Conservation (phyloP, 2,888 invertebrate species). For the Sminthurides aquaticus region DNA sequence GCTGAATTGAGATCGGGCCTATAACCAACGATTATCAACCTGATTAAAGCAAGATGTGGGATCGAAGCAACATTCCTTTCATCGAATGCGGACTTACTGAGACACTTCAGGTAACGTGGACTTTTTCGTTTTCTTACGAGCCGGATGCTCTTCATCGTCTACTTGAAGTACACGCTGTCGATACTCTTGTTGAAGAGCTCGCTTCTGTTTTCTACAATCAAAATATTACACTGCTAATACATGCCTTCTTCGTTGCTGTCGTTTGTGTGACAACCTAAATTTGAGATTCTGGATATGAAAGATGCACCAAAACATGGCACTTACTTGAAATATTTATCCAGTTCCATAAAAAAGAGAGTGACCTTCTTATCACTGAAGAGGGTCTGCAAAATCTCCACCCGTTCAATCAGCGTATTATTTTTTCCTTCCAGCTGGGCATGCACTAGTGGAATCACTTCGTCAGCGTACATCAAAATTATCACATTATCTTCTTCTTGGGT, state of each 20-base stretch:
- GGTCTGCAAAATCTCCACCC: slow-evolving; percentile 34
- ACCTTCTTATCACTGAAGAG: slow-evolving; percentile 44
- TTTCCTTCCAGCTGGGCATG: slow-evolving; percentile 17
- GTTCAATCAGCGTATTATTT: slow-evolving; percentile 25
- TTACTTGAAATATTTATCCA: slow-evolving; percentile 51
- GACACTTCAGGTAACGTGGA: slow-evolving; percentile 20
- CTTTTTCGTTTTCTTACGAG: slow-evolving; percentile 23
- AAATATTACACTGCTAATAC: no score
- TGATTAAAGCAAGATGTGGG: no score
- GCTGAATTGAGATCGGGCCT: slow-evolving; percentile 46
- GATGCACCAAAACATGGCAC: slow-evolving; percentile 36
- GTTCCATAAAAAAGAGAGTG: slow-evolving; percentile 50
- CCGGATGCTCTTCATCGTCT: slow-evolving; percentile 21
- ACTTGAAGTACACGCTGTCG: slow-evolving; percentile 35
- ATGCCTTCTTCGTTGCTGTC: no score
- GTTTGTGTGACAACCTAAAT: no score
- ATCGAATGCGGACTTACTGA: slow-evolving; percentile 24
- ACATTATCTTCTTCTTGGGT: slow-evolving; percentile 30
- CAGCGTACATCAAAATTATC: slow-evolving; percentile 26
- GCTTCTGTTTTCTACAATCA: slow-evolving; percentile 40
- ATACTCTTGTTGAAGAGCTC: slow-evolving; percentile 35
- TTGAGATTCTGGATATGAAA: no score
- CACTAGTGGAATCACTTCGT: slow-evolving; percentile 28
- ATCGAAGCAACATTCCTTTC: no score
- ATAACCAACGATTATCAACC: no score